These are phyloP conservation scores for Acronicta aceris DNA, from an alignment of 2,888 invertebrate genomes.

Conservation along the genomic window DNA sequence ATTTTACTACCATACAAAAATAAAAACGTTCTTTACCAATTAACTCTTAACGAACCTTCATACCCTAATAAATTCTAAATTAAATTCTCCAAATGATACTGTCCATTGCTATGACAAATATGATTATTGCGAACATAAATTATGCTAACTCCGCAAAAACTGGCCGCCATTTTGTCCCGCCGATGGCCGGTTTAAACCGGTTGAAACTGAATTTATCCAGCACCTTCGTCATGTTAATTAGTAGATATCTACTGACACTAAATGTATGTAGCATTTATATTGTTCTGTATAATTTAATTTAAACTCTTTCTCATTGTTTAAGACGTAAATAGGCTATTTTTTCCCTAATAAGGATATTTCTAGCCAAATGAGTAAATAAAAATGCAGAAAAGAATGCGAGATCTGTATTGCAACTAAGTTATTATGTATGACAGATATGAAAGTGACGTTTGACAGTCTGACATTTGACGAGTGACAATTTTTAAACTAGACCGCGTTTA, in stretches of 20 bases:
- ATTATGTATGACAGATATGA: too few relatives aligned
- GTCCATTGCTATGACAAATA: conserved; percentile 55
- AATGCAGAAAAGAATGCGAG: too few relatives aligned
- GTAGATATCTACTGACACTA: conserved; percentile 2
- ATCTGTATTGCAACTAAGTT: too few relatives aligned
- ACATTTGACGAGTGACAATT: too few relatives aligned
- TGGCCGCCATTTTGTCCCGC: conserved; percentile 29
- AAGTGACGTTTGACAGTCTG: too few relatives aligned
- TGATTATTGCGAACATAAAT: conserved; percentile 59
- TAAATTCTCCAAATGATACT: conserved; percentile 46
- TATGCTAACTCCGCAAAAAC: conserved; percentile 59
- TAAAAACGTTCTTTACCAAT: background rate
- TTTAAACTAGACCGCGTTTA: too few relatives aligned
- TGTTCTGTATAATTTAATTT: too few relatives aligned
- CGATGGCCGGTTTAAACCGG: conserved; percentile 12
- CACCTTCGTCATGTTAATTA: conserved; percentile 35
- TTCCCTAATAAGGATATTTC: too few relatives aligned
- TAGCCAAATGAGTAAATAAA: too few relatives aligned
- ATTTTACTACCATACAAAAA: background rate
- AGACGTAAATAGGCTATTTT: too few relatives aligned
- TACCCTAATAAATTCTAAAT: conserved; percentile 35
- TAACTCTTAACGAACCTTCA: conserved; percentile 4
- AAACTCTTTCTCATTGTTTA: too few relatives aligned
- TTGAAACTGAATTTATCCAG: conserved; percentile 28
- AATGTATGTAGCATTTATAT: background rate